Percentiles rank a stretch among this genome's conserved stretches.
phyloP scores from a whole-genome alignment of 2,797 vertebrate genomes.

The Protosalanx chinensis region DNA sequence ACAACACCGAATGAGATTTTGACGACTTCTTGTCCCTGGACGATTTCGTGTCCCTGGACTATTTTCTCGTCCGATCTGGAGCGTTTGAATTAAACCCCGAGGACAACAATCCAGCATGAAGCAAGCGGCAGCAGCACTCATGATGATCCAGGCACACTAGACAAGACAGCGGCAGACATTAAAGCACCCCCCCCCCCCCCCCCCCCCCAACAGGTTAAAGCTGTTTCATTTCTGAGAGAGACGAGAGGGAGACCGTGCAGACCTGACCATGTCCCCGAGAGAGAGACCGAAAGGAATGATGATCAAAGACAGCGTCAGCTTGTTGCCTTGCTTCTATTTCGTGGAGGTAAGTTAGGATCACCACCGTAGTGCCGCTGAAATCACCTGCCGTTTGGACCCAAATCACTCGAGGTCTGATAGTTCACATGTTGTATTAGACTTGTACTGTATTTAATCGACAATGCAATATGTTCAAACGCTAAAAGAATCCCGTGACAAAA shows the following conservation, averaged over 20 bases:
- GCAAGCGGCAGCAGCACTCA: slow-evolving; percentile 62
- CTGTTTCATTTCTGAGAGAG: slow-evolving; percentile 29
- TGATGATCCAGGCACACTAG: slow-evolving; percentile 48
- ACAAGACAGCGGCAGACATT: slow-evolving; percentile 36
- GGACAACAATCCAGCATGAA: slow-evolving; percentile 61
- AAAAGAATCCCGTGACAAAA: not conserved
- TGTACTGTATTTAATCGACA: no score
- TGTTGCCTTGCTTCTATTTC: slow-evolving; percentile 97
- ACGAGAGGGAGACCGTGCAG: slow-evolving; percentile 42
- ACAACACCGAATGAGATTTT: not conserved
- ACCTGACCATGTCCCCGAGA: slow-evolving; percentile 82
- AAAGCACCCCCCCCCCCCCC: slow-evolving; percentile 24
- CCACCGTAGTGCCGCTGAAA: not conserved
- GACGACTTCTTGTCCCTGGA: not conserved
- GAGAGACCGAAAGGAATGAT: slow-evolving; percentile 79
- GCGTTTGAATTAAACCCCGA: slow-evolving; percentile 17
- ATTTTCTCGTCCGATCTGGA: not conserved
- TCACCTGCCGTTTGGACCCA: not conserved
- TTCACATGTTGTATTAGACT: no score
- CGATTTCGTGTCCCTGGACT: slow-evolving; percentile 1
- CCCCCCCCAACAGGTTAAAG: slow-evolving; percentile 40
- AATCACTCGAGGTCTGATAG: not conserved
- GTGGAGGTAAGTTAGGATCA: slow-evolving; percentile 83
- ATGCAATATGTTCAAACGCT: no score
- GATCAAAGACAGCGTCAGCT: slow-evolving; percentile 92